Base-by-base conservation (phyloP, 2,797 vertebrate species). In the Podargus strigoides region DNA sequence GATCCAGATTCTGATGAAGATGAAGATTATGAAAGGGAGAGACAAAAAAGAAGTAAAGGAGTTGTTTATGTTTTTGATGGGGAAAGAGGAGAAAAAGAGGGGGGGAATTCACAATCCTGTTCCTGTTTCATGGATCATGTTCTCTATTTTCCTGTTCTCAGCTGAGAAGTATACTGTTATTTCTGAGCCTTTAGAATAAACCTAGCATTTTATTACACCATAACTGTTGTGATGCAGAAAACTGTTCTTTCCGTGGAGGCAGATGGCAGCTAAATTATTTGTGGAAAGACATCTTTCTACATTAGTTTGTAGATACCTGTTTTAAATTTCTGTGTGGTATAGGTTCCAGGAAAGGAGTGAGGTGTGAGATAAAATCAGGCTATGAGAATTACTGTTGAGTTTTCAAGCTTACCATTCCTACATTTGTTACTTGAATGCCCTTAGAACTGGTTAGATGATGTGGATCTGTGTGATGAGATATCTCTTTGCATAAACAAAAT, bases 1-100 rank as follows among this genome's bases (percentile, higher is more conserved):
- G 99, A 99, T 85, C 99, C 98, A 18, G 99, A 99, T 77, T 99
- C 99, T 0, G 99, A 99, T 23, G 99, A 99, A 85, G 99, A 99
- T 12, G 99, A 99, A 46, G 99, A 99, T 9, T 99, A 98, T 24
- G 99, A 99, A 75, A 98, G 98, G 79, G 99, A 99, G 89, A 98
- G 98, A 79, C 97, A 98, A 94, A 99, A 99, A 98, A 97, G 99
- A 97, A 98, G 99, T 99, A 96, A 98, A 98, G 36, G 20, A 84
- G 4, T 53, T 87, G 23, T 14, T 78, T 36, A n/a, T n/a, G 27
- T 2, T 55, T 78, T 55, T 89, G 30, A 3, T 80, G 64, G 34
- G 26, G 44, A 49, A 80, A 67, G 37, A 64, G 16, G 12, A 69
- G 11, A 3, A 32, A 30, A n/a, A n/a, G 24, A 3, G 8, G 6